Evolutionary conservation across 1,140 invertebrate species (phyloP), one percentile per base, ranked within the genome.

Genomic region (Solenopsis invicta): DNA sequence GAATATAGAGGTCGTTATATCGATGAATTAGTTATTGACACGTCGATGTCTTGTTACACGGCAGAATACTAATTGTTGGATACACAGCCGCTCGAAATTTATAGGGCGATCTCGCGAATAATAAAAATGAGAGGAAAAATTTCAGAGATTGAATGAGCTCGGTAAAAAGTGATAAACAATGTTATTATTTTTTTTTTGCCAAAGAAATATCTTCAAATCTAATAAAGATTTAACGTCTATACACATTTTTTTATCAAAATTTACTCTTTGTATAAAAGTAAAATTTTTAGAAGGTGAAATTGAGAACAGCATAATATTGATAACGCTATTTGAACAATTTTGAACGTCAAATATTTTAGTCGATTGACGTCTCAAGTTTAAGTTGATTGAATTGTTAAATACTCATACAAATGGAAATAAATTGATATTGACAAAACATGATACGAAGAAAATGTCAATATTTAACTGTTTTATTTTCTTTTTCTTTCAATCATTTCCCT

Each of bases 271-370:
- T 56, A 59, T 21, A 59, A 59, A 45, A 21, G 34, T 41, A 66
- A 10, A n/a, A 21, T 41, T 34, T 66, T 66, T 6, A 45, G 0
- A 37, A 67, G 9, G 6, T n/a, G n/a, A n/a, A 21, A 67, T 45
- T 67, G n/a, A 45, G 4, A 13, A 13, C 4, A 41, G 4, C 1
- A 45, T 45, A 41, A 21, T 13, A 13, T 45, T 67, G 41, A 45
- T 67, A 48, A 67, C 45, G 3, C 48, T 69, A 48, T 48, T 69
- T 69, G 34, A 3, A 67, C 10, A 69, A 48, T 67, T 67, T 67
- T 67, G n/a, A 67, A 21, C 45, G 45, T 45, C 56, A 9, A 41
- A 4, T n/a, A 66, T 45, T 21, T 21, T 41, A 56, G 54, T 56
- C 10, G 54, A 37, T 66, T 64, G 13, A 18, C 18, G 37, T 64